Base-by-base conservation (phyloP, 2,888 invertebrate genomes). In the Erynnis tages region DNA sequence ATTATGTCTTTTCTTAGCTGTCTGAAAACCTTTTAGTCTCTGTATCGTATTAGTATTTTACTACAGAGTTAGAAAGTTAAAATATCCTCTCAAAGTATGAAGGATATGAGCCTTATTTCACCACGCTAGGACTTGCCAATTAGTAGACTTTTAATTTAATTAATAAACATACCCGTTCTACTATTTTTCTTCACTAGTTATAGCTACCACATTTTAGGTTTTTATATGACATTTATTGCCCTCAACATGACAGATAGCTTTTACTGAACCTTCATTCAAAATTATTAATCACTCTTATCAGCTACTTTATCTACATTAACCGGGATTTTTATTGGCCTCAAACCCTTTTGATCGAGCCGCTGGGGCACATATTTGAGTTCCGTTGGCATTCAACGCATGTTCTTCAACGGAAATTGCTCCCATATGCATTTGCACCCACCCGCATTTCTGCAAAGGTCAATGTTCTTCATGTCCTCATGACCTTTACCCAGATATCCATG, bases 381-480 rank as follows among this genome's bases (percentile, higher is more conserved):
- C 21, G 30, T 11, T 37, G 29, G 21, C 29, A 37, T 21, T 52
- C 19, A 41, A 25, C n/a, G 27, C 35, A 11, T 44, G 50, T 30
- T 52, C 37, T 35, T 21, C 27, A 37, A 29, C 43, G 44, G 50
- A 52, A 44, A 44, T 52, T 52, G 50, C 44, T 37, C 50, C 37
- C 50, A 52, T 50, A 10, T 37, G 29, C 29, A 27, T 35, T 50
- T 35, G 43, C 41, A 34, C 19, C 27, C 41, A 34, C 41, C 49
- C 49, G 41, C 41, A 50, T 50, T 44, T 52, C 44, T 52, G 37
- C 50, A 16, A 27, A 27, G 44, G 27, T 52, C 44, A 37, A 43
- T 52, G 50, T 23, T 52, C 44, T 11, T 13, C n/a, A n/a, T 43
- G 16, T 29, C 50, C 50, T 27, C 37, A 37, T 11, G 50, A 52